phyloP scores from a whole-genome alignment of 2,888 invertebrate species.

The Drosophila cognata region DNA sequence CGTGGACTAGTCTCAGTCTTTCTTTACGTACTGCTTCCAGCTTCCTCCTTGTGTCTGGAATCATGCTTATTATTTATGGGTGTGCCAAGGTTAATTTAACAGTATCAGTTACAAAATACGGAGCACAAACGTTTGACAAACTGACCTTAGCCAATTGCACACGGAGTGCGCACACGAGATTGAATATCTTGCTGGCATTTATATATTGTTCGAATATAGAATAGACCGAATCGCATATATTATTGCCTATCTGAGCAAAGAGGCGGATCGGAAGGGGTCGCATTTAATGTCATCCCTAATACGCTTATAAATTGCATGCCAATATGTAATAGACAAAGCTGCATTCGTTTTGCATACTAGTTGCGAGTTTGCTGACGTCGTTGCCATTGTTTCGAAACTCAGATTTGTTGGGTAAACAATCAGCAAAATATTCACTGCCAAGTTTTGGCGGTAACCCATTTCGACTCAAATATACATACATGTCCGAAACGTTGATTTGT shows the following conservation, averaged over 20 bases:
- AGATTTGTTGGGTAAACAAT: conserved; percentile 28
- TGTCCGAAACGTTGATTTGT: not conserved
- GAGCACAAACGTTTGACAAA: conserved; percentile 19
- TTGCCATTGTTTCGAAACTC: conserved; percentile 33
- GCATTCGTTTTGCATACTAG: conserved; percentile 59
- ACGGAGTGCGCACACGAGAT: conserved; percentile 43
- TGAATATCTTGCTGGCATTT: conserved; percentile 16
- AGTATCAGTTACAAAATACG: conserved; percentile 1
- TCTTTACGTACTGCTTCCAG: not conserved
- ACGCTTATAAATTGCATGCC: conserved; percentile 48
- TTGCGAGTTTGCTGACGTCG: conserved; percentile 29
- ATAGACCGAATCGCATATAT: conserved; percentile 5
- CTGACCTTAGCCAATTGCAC: conserved; percentile 66
- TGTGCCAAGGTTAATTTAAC: conserved; percentile 27
- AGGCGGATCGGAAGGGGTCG: too few species aligned
- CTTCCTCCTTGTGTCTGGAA: not conserved
- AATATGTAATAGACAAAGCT: conserved; percentile 44
- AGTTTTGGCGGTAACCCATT: conserved; percentile 29
- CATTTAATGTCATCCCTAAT: conserved; percentile 31
- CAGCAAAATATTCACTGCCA: conserved; percentile 53
- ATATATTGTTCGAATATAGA: conserved; percentile 18
- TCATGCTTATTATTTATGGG: conserved; percentile 15
- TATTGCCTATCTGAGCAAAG: conserved; percentile 2
- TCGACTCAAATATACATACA: conserved; percentile 14
- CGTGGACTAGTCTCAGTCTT: not conserved